Conservation (phyloP, 2,888 invertebrate species). For the Tachina grossa region DNA sequence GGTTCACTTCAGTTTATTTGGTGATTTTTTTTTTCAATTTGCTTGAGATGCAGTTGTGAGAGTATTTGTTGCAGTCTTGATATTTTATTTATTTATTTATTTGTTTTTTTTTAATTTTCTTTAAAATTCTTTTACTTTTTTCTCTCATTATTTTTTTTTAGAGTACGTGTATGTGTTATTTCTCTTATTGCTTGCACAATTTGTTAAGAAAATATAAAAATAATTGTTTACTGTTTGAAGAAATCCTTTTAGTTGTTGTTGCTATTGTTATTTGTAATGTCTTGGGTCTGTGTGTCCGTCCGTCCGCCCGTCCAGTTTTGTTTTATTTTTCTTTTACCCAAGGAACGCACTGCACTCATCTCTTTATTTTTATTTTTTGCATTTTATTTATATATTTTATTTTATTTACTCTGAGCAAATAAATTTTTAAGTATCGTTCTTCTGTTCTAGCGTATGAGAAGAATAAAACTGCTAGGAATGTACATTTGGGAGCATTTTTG, state of each 20-base stretch:
- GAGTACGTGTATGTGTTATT: constrained; percentile 26
- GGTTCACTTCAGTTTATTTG: constrained; percentile 33
- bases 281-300: neutral
- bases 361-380: constrained; percentile 16
- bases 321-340: constrained; percentile 40
- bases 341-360: constrained; percentile 62
- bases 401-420: constrained; percentile 66
- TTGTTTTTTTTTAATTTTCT: constrained; percentile 25
- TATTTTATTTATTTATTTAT: constrained; percentile 8
- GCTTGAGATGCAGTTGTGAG: constrained; percentile 25
- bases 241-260: constrained; percentile 50
- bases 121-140: constrained; percentile 52
- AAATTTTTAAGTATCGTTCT: constrained; percentile 60
- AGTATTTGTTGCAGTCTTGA: constrained; percentile 32
- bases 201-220: constrained; percentile 69
- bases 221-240: constrained; percentile 66
- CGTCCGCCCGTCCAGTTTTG: constrained; percentile 18
- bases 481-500: constrained; percentile 65
- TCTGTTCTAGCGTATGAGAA: constrained; percentile 47
- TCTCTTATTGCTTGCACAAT: constrained; percentile 57
- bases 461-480: constrained; percentile 58
- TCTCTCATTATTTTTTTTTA: constrained; percentile 41
- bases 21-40: neutral
- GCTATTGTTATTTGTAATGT: constrained; percentile 54
- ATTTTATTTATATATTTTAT: constrained; percentile 46